Evolutionary conservation across 1,140 invertebrate species (phyloP).

Genomic region (Pseudomyrmex concolor): DNA sequence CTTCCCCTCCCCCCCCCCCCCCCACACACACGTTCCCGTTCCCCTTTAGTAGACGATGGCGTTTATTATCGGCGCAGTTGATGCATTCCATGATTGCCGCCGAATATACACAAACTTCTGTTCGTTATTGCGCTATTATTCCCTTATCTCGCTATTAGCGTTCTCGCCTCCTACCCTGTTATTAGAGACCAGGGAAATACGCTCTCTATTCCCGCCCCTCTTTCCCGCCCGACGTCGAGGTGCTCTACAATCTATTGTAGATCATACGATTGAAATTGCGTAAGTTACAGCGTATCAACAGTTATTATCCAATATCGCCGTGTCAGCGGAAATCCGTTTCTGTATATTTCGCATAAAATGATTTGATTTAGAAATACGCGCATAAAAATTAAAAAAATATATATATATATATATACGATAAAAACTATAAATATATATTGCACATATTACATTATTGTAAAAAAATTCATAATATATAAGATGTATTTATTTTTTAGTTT

Average conservation of each 20-base stretch:
- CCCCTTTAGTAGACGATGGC: not conserved
- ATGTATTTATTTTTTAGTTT: not conserved
- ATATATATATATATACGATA: too few relatives aligned
- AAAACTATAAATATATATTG: too few relatives aligned
- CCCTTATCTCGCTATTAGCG: constrained; percentile 7
- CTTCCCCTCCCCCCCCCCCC: too few relatives aligned
- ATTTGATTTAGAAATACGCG: not conserved
- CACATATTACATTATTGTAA: too few relatives aligned
- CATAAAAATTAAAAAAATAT: too few relatives aligned
- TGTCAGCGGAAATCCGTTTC: too few relatives aligned
- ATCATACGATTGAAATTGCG: constrained; percentile 13
- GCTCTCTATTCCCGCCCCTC: not conserved
- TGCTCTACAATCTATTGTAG: constrained; percentile 9
- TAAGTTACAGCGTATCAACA: constrained; percentile 16
- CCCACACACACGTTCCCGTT: too few relatives aligned
- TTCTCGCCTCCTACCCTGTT: constrained; percentile 22
- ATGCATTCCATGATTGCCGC: constrained; percentile 46
- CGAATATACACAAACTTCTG: constrained; percentile 47
- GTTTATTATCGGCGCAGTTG: constrained; percentile 56
- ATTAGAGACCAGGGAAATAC: constrained; percentile 9
- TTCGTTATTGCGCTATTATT: constrained; percentile 38
- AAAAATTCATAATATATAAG: too few relatives aligned
- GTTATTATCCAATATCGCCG: not conserved
- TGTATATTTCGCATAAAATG: too few relatives aligned
- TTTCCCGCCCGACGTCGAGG: not conserved